These are phyloP conservation scores for Actinernus sp. DNA, from an alignment of 92 coral and sea anemone genomes.

Conservation along the genomic window DNA sequence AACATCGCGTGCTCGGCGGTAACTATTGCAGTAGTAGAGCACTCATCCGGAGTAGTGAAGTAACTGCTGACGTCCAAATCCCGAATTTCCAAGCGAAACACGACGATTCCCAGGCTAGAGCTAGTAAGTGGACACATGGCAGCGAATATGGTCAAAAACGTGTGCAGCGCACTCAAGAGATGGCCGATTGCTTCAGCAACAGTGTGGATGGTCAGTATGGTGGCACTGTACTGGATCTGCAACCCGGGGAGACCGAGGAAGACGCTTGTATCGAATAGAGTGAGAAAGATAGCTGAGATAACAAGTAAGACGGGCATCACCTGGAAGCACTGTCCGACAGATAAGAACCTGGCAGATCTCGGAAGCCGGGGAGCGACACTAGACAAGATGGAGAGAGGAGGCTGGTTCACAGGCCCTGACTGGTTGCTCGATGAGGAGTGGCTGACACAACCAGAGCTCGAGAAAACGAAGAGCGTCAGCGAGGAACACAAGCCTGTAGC, in stretches of 20 bases:
- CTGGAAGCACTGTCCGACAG: slow-evolving; percentile 65
- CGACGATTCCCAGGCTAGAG: slow-evolving; percentile 60
- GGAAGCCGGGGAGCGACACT: slow-evolving; percentile 70
- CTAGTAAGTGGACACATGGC: slow-evolving; percentile 57
- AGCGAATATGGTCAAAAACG: slow-evolving; percentile 53
- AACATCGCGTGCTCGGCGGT: slow-evolving; percentile 57
- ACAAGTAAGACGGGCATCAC: slow-evolving; percentile 22
- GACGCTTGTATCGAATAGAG: slow-evolving; percentile 57
- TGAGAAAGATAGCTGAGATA: slow-evolving; percentile 63
- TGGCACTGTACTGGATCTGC: slow-evolving; percentile 65
- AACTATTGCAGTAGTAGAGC: slow-evolving; percentile 48
- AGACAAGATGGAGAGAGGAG: slow-evolving; percentile 52
- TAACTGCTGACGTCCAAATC: slow-evolving; percentile 62
- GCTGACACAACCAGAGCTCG: slow-evolving; percentile 62
- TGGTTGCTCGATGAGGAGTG: slow-evolving; percentile 46
- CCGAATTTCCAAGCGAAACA: slow-evolving; percentile 61
- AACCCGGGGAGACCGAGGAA: slow-evolving; percentile 68
- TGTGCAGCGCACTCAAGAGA: slow-evolving; percentile 16
- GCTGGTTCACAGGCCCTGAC: slow-evolving; percentile 67
- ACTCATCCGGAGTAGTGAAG: slow-evolving; percentile 36
- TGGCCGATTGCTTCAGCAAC: slow-evolving; percentile 37
- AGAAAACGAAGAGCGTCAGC: slow-evolving; percentile 6
- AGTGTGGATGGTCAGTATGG: slow-evolving; percentile 56
- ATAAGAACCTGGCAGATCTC: slow-evolving; percentile 63
- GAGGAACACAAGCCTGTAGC: slow-evolving; percentile 22